A percentile compares a stretch with the other conserved stretches of the same genome.
phyloP scores from a whole-genome alignment of 1,140 invertebrate genomes.

The Proctacanthus coquilletti region DNA sequence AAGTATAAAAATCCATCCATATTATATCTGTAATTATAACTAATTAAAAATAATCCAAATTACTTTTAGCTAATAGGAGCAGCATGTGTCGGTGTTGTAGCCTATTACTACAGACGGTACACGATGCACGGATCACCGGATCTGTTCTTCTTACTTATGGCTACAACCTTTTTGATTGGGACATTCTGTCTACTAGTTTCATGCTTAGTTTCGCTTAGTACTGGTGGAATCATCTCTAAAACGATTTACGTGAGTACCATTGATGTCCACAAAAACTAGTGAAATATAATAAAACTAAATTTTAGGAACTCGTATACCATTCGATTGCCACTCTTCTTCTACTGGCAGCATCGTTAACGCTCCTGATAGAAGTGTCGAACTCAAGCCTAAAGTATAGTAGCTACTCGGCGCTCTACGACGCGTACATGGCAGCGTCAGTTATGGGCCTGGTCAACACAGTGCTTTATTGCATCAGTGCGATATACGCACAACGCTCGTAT shows the following conservation, averaged over 20 bases:
- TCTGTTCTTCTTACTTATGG: conserved; percentile 52
- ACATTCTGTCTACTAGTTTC: conserved; percentile 57
- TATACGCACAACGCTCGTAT: conserved; percentile 54
- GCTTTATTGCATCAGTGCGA: conserved; percentile 56
- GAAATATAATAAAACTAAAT: conserved; percentile 11
- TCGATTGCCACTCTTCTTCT: conserved; percentile 50
- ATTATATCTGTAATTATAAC: no score
- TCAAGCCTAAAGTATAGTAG: conserved; percentile 32
- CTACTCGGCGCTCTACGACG: conserved; percentile 37
- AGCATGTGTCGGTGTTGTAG: conserved; percentile 49
- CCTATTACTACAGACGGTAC: conserved; percentile 37
- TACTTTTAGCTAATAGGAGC: conserved; percentile 53
- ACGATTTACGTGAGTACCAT: conserved; percentile 65
- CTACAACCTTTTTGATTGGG: conserved; percentile 51
- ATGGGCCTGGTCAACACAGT: conserved; percentile 52
- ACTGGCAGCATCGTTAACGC: conserved; percentile 44
- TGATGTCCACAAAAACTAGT: background rate
- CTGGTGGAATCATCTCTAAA: conserved; percentile 63
- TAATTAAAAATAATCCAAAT: conserved; percentile 1
- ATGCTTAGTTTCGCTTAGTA: conserved; percentile 56
- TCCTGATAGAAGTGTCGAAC: conserved; percentile 40
- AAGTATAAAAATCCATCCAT: no score
- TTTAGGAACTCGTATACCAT: conserved; percentile 67
- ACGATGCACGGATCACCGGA: conserved; percentile 32
- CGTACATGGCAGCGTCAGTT: conserved; percentile 50